These are phyloP conservation scores for Coendou prehensilis DNA, from an alignment of 2,797 vertebrate species.

Conservation along the genomic window DNA sequence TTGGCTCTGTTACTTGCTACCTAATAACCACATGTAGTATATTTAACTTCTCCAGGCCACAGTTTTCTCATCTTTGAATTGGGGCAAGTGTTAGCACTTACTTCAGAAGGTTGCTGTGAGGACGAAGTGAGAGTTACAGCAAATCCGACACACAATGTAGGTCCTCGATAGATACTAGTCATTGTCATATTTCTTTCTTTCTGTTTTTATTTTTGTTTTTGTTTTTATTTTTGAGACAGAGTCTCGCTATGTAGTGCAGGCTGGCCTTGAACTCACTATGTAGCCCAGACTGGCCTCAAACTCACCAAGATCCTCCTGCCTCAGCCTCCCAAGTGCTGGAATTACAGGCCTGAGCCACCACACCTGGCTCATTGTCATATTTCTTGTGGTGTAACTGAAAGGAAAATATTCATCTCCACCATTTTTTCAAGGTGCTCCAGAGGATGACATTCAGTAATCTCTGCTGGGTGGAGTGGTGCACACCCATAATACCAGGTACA, in stretches of 20 bases:
- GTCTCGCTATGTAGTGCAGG: no score
- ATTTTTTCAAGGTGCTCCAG: background rate
- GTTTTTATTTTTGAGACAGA: no score
- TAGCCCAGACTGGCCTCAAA: no score
- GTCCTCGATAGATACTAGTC: background rate
- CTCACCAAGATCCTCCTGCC: no score
- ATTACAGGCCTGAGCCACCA: no score
- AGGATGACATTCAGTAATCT: background rate
- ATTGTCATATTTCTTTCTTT: background rate
- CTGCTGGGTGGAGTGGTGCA: background rate
- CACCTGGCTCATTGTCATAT: background rate
- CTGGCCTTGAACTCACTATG: no score
- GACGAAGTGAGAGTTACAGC: background rate
- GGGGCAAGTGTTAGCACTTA: background rate
- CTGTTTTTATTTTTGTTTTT: no score
- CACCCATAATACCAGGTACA: background rate
- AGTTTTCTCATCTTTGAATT: constrained; percentile 4
- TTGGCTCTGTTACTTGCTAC: background rate
- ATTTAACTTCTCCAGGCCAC: background rate
- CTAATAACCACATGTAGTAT: background rate
- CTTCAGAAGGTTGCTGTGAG: background rate
- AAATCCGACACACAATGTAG: background rate
- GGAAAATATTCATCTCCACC: background rate
- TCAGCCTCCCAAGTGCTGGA: no score
- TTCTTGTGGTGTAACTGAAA: background rate